Base-by-base conservation (phyloP, 2,888 invertebrate genomes). In the Hermaeophaga mercurialis region DNA sequence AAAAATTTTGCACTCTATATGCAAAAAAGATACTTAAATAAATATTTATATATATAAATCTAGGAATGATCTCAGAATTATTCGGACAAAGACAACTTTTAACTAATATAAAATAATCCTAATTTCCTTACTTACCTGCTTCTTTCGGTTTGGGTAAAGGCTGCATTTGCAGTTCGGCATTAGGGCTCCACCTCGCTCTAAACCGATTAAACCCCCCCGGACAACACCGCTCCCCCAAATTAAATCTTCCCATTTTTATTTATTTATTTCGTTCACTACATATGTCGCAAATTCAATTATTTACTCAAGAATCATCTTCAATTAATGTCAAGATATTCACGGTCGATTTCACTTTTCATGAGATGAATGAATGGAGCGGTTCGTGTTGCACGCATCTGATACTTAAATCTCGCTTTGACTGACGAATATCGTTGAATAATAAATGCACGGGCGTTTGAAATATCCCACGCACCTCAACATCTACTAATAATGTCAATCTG, bases 81-180 rank as follows among this genome's bases (percentile, higher is more conserved):
- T n/a, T n/a, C n/a, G n/a, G n/a, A n/a, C n/a, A n/a, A n/a, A n/a
- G n/a, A n/a, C n/a, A n/a, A n/a, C n/a, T n/a, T n/a, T n/a, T n/a
- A n/a, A n/a, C n/a, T n/a, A n/a, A n/a, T n/a, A n/a, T n/a, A n/a
- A n/a, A n/a, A n/a, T n/a, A n/a, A n/a, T n/a, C n/a, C n/a, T n/a
- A n/a, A n/a, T n/a, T n/a, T n/a, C n/a, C n/a, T n/a, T n/a, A 84
- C 70, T 91, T 84, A 48, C 86, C 85, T 67, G 92, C 91, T 70
- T 90, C 93, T 76, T 95, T 95, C 2, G 77, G 77, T 62, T 75
- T 77, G 0, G 76, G 76, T 50, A 75, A 58, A 12, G 69, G 63
- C 39, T 75, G 72, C 43, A 75, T 41, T 11, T 68, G 65, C 3
- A 70, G 62, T 38, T 70, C 74, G 17, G 70, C 65, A 50, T 75